Conservation (phyloP, 2,888 invertebrate genomes). For the Coecobrya sp. region DNA sequence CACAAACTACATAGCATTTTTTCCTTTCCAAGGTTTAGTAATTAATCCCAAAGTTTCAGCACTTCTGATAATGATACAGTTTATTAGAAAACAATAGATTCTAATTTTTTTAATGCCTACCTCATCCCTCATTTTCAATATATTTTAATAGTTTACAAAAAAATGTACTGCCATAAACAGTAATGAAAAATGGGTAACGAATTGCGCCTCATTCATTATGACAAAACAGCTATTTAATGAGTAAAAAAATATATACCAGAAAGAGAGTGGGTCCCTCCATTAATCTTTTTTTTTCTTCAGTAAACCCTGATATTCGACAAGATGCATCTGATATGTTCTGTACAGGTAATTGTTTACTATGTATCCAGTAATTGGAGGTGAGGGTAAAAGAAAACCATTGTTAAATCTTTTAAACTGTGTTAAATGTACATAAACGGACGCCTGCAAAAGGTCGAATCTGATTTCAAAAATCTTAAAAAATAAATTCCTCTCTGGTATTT, state of each 20-base stretch:
- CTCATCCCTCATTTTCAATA: too few relatives aligned
- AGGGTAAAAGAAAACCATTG: background rate
- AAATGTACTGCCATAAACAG: background rate
- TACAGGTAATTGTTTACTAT: constrained; percentile 50
- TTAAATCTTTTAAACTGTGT: background rate
- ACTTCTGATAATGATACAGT: too few relatives aligned
- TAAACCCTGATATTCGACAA: background rate
- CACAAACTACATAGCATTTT: too few relatives aligned
- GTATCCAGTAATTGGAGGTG: constrained; percentile 32
- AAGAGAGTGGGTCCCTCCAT: constrained; percentile 65
- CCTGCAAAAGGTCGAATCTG: constrained; percentile 22
- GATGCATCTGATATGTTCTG: constrained; percentile 6
- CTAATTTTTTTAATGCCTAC: background rate
- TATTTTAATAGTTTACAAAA: too few relatives aligned
- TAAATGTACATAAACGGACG: background rate
- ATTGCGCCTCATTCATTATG: constrained; percentile 71
- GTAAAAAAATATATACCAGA: constrained; percentile 61
- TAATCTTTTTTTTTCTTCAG: constrained; percentile 63
- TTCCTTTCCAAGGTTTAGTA: background rate
- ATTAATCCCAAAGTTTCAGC: background rate
- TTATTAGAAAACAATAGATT: background rate
- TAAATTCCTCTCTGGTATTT: too few relatives aligned
- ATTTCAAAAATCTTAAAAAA: background rate
- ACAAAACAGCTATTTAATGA: constrained; percentile 51
- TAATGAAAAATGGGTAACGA: constrained; percentile 6